Conservation (phyloP, 1,140 invertebrate genomes). For the Teleogryllus occipitalis region DNA sequence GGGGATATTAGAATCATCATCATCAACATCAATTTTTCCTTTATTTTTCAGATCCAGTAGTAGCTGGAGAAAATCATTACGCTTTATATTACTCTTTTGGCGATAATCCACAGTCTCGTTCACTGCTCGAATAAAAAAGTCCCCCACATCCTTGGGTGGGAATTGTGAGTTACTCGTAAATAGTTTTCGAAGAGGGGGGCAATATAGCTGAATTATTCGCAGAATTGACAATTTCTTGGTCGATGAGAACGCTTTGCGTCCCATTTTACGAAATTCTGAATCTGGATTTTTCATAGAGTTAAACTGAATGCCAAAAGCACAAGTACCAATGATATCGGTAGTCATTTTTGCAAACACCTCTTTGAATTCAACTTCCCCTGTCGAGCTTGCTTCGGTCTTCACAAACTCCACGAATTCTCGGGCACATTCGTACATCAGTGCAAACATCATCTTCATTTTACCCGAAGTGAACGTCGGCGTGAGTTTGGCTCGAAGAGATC, state of each 20-base stretch:
- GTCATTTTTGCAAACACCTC: slow-evolving; percentile 39
- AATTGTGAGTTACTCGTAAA: no score
- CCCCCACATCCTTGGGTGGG: background rate
- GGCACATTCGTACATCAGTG: background rate
- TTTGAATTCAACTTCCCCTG: slow-evolving; percentile 31
- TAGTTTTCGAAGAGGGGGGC: no score
- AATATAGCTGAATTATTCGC: no score
- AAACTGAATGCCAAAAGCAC: slow-evolving; percentile 48
- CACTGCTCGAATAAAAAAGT: slow-evolving; percentile 17
- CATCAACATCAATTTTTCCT: background rate
- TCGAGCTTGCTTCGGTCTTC: slow-evolving; percentile 10
- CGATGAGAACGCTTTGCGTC: background rate
- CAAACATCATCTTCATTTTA: slow-evolving; percentile 43
- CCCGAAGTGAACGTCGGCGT: slow-evolving; percentile 40
- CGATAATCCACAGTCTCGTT: slow-evolving; percentile 18
- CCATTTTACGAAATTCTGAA: slow-evolving; percentile 29
- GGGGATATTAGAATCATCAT: no score
- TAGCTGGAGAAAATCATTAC: slow-evolving; percentile 21
- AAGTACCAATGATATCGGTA: slow-evolving; percentile 50
- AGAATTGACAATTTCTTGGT: no score
- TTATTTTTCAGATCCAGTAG: slow-evolving; percentile 21
- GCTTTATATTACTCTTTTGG: slow-evolving; percentile 15
- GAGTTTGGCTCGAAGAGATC: slow-evolving; percentile 37
- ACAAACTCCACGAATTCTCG: background rate
- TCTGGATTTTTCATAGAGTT: slow-evolving; percentile 45